Conservation (phyloP, 2,113 vertebrate species). For the Siniperca knerii region DNA sequence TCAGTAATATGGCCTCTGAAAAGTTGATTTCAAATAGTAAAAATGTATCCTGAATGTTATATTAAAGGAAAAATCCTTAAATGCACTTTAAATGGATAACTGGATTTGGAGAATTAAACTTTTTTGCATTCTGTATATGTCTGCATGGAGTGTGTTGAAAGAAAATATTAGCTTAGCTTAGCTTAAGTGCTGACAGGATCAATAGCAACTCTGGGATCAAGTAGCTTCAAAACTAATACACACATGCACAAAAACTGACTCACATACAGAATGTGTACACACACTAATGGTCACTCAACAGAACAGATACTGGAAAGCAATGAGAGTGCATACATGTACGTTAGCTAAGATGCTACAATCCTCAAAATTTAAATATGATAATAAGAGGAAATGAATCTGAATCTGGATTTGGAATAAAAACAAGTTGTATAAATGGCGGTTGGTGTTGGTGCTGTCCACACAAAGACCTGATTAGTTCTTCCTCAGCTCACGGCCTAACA, state of each 20-base stretch:
- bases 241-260: not conserved
- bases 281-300: not conserved
- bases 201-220: not conserved
- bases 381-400: not conserved
- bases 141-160: not conserved
- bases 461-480: not conserved
- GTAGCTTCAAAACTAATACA: not conserved
- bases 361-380: not conserved
- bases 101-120: not conserved
- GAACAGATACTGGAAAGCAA: not conserved
- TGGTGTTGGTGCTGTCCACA: not conserved
- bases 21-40: conserved; percentile 52
- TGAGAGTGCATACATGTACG: not conserved
- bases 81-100: conserved; percentile 30
- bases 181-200: not conserved
- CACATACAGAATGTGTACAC: not conserved
- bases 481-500: not conserved
- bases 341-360: not conserved
- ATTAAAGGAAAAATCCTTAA: not conserved
- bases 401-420: not conserved
- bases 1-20: conserved; percentile 37
- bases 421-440: not conserved
- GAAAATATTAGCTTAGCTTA: not conserved
- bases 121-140: not conserved
- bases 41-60: conserved; percentile 42